phyloP scores from a whole-genome alignment of 2,888 invertebrate species.

The Drosophila pseudotakahashii region DNA sequence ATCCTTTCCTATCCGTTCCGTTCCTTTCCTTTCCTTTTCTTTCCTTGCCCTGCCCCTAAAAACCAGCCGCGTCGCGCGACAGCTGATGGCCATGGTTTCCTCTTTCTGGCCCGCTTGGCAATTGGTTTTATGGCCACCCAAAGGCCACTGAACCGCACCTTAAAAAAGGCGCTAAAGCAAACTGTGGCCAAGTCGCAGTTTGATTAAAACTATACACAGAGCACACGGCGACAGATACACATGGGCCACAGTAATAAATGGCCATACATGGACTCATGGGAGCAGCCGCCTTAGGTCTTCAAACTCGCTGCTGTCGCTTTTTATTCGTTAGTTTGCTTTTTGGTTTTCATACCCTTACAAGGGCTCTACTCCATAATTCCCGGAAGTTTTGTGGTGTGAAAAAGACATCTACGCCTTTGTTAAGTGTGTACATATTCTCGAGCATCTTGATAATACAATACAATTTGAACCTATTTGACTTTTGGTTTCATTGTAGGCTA shows the following conservation, averaged over 20 bases:
- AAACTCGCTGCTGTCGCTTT: conserved; percentile 17
- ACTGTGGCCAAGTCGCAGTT: conserved; percentile 66
- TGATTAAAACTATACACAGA: conserved; percentile 71
- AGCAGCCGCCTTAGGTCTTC: conserved; percentile 58
- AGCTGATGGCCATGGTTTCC: conserved; percentile 70
- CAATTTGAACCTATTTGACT: neutral
- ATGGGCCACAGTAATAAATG: conserved; percentile 46
- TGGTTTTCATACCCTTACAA: conserved; percentile 17
- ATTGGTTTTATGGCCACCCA: conserved; percentile 72
- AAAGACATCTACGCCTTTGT: neutral
- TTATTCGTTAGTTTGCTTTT: neutral
- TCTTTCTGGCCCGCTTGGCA: conserved; percentile 51
- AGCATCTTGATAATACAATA: neutral
- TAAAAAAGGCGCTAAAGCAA: conserved; percentile 72
- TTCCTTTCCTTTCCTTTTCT: neutral
- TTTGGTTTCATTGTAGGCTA: neutral
- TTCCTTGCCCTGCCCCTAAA: conserved; percentile 23
- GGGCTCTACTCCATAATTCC: conserved; percentile 4
- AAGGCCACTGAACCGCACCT: conserved; percentile 81
- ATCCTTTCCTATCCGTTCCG: neutral
- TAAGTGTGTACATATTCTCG: neutral
- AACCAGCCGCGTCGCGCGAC: conserved; percentile 51
- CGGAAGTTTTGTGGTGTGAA: conserved; percentile 1
- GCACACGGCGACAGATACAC: conserved; percentile 31
- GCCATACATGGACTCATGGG: conserved; percentile 65